Base-by-base conservation (phyloP, 53 echinoderm and acorn worm species). In the Apostichopus leukothele region DNA sequence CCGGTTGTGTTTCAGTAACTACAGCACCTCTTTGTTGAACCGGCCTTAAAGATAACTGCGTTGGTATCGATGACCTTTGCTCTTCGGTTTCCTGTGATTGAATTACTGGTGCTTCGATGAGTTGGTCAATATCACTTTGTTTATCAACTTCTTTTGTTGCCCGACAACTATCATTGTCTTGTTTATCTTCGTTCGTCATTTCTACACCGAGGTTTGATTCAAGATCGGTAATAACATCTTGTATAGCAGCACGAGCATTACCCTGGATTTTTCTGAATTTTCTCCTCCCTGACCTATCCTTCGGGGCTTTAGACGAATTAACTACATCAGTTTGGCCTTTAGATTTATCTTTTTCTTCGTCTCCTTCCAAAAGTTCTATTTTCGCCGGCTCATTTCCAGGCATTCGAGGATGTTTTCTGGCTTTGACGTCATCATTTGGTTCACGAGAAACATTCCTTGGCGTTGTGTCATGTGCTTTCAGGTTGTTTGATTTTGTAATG, bases 91-190 rank as follows among this genome's bases (percentile, higher is more conserved):
- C 57, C 53, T 85, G 61, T 60, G 85, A 14, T 74, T 20, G 53
- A 74, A 75, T 74, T 75, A 19, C 75, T 74, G 52, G 75, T 19
- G 74, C 87, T 74, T 87, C 16, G 11, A 74, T n/a, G 52, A 53
- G n/a, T 55, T 87, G 51, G 75, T 74, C 87, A 87, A 87, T 87
- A 74, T 22, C 75, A 18, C 5, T 87, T 87, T 87, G 87, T 87
- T 87, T 87, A 74, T 54, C 75, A 19, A 75, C 8, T 53, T 75
- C 75, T 51, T n/a, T 16, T 75, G 75, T 75, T 75, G 74, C 87
- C 59, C 8, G 85, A 50, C 63, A 50, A 66, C 63, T 85, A 85
- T 75, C 87, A 3, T 52, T 75, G 25, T 12, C 51, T 75, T 87
- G 87, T 87, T 87, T 87, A 87, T 75, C 75, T 87, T 87, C 75